Conservation (phyloP, 2,113 vertebrate genomes). For the Callorhinus ursinus region DNA sequence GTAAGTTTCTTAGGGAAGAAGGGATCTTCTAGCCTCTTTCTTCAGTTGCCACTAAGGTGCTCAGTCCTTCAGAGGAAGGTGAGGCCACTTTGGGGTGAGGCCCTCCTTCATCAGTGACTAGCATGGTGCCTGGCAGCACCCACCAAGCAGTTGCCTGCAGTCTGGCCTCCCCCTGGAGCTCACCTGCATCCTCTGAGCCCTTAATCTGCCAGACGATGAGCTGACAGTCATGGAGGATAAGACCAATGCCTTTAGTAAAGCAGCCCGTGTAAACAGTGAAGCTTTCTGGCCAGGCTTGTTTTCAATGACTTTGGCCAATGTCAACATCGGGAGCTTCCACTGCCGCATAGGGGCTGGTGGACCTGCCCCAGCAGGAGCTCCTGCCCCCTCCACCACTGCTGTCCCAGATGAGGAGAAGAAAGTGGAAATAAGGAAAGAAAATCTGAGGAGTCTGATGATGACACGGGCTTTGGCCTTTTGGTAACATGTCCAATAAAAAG, state of each 20-base stretch:
- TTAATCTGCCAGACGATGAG: conserved; percentile 94
- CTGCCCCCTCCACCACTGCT: neutral
- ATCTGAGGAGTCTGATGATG: neutral
- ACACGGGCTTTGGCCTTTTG: neutral
- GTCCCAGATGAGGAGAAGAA: neutral
- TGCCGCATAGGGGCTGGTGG: neutral
- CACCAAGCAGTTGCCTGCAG: neutral
- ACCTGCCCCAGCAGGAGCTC: neutral
- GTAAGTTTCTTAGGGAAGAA: neutral
- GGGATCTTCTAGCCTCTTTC: neutral
- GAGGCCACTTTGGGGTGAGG: neutral
- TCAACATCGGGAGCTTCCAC: neutral
- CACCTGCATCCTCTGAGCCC: conserved; percentile 83
- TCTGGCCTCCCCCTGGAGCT: neutral
- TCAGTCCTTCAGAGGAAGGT: neutral
- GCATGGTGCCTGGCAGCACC: neutral
- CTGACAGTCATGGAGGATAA: conserved; percentile 94
- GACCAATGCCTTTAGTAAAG: conserved; percentile 90
- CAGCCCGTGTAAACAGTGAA: conserved; percentile 87
- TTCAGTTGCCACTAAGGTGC: neutral
- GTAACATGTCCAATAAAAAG: neutral
- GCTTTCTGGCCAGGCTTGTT: conserved; percentile 92
- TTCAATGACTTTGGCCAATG: conserved; percentile 88
- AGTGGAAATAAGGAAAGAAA: neutral
- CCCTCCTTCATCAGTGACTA: neutral